Evolutionary conservation across 2,888 invertebrate species (phyloP), one percentile per base, ranked within the genome.

Genomic region (Caenorhabditis virilis): DNA sequence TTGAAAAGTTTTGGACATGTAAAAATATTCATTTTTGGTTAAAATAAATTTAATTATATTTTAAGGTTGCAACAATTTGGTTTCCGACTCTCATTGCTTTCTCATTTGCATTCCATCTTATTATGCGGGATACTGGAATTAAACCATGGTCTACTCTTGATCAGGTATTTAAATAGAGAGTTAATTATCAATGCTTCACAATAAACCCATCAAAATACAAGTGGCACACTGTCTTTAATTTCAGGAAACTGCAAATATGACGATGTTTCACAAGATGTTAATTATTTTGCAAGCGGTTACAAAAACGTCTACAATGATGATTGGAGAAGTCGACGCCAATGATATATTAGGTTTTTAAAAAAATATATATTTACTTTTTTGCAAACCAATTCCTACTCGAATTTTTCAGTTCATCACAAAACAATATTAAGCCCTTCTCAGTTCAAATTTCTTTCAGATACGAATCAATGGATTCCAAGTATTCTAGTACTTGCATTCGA

Each of bases 251-350:
- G 38, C 27, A 0, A 75, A 73, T 49, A 59, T 66, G 41, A 69
- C 75, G 15, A 62, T 69, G 42, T 43, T 72, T 18, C 56, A 64
- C 9, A 69, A 67, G 15, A 54, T 73, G 56, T 61, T 76, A 18
- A 60, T 74, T 2, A 66, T 80, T 25, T 73, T 80, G 2, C 81
- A 80, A 47, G 81, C 80, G 1, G 65, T 80, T 59, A 80, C 80
- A 1, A 80, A 80, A 50, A 80, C 79, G 7, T 79, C 80, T 1
- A 82, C 80, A 18, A 80, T 80, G 80, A 80, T 80, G 81, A 80
- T 80, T 33, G 80, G 80, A 46, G 80, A 80, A 64, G 78, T 71
- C 1, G 74, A 74, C 26, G 73, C 73, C 9, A 73, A 73, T 45
- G 73, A 73, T 46, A 73, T 73, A 16, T 50, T 72, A 1, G 58